phyloP scores from a whole-genome alignment of 2,888 invertebrate genomes.

The Barypeithes pellucidus region DNA sequence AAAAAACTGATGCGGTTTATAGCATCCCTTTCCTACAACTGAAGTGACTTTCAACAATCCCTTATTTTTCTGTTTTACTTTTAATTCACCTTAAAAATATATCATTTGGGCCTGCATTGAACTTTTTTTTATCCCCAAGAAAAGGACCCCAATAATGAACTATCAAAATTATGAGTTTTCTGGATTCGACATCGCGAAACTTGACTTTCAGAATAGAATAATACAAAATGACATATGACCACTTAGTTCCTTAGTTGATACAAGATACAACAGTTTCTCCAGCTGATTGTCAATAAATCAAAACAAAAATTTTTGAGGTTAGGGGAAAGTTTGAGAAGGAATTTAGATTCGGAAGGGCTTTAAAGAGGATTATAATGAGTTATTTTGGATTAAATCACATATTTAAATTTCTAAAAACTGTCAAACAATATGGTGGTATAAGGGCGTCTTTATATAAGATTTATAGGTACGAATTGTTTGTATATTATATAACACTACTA shows the following conservation, averaged over 20 bases:
- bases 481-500: conserved; percentile 40
- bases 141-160: too few species aligned
- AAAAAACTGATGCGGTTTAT: too few species aligned
- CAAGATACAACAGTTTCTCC: not conserved
- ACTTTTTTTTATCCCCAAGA: too few species aligned
- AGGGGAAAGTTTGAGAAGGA: not conserved
- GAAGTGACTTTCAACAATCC: too few species aligned
- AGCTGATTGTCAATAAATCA: not conserved
- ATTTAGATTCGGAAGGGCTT: not conserved
- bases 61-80: too few species aligned
- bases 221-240: not conserved
- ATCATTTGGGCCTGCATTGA: too few species aligned
- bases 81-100: too few species aligned
- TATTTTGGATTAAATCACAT: conserved; percentile 80
- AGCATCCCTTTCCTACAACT: too few species aligned
- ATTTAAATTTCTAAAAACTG: conserved; percentile 76
- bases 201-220: too few species aligned
- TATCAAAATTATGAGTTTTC: too few species aligned
- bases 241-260: not conserved
- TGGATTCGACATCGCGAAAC: too few species aligned
- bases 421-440: conserved; percentile 84
- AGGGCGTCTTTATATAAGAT: conserved; percentile 78
- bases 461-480: conserved; percentile 77
- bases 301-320: not conserved
- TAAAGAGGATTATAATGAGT: conserved; percentile 38